Percentiles rank a stretch among this genome's conserved stretches.
Evolutionary conservation across 2,113 vertebrate genomes (phyloP).

Genomic region (Mesitornis unicolor): DNA sequence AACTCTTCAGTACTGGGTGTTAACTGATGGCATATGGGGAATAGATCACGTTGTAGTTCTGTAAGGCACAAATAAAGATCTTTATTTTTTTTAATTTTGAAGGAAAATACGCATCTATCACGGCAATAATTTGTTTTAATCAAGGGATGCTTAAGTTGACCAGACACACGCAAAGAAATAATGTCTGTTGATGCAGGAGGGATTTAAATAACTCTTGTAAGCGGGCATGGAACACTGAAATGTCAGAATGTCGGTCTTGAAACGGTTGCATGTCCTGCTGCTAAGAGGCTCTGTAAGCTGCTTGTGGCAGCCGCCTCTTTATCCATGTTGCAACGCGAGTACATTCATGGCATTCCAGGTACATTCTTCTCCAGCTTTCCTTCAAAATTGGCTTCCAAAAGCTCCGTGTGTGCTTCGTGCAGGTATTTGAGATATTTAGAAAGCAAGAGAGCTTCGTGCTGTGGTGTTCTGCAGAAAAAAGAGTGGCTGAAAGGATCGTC

Average conservation of each 20-base stretch:
- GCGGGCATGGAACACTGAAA: background rate
- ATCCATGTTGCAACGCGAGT: background rate
- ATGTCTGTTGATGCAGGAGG: background rate
- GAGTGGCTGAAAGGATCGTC: background rate
- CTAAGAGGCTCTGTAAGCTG: background rate
- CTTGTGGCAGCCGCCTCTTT: background rate
- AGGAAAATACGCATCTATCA: background rate
- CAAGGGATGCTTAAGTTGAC: background rate
- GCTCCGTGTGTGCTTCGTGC: background rate
- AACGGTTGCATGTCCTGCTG: background rate
- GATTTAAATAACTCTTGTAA: background rate
- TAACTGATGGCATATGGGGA: background rate
- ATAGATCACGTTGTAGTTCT: background rate
- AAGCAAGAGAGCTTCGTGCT: background rate
- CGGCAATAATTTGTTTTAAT: background rate
- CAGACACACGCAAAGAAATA: background rate
- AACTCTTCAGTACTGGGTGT: background rate
- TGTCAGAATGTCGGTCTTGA: background rate
- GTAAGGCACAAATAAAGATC: background rate
- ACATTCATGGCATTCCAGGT: slow-evolving; percentile 28
- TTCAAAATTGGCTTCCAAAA: background rate
- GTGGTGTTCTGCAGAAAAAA: background rate
- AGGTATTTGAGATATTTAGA: background rate
- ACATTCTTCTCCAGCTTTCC: slow-evolving; percentile 15
- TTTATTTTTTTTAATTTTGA: background rate